These are phyloP conservation scores for Rhingia rostrata DNA, from an alignment of 2,888 invertebrate species.

Conservation along the genomic window DNA sequence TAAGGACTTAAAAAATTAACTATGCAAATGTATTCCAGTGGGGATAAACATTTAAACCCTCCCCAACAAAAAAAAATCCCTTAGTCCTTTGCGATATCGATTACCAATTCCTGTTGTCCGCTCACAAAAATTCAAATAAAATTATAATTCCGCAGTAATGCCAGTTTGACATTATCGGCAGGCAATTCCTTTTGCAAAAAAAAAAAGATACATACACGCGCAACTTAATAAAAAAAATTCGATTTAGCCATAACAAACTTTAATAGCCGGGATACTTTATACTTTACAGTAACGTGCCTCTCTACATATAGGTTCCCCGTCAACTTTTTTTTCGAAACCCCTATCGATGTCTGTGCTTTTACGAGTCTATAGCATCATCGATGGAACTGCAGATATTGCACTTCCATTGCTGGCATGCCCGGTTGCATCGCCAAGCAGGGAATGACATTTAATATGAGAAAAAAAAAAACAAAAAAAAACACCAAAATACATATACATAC, in stretches of 20 bases:
- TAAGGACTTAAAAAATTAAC: no score
- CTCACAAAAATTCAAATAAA: constrained; percentile 2
- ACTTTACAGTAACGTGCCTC: neutral
- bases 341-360: constrained; percentile 21
- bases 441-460: neutral
- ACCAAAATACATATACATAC: neutral
- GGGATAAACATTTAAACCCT: no score
- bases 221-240: neutral
- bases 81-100: neutral
- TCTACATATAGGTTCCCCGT: neutral
- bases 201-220: neutral
- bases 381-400: constrained; percentile 42
- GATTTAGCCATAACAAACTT: neutral
- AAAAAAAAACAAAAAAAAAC: neutral
- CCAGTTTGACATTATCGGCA: neutral
- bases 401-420: neutral
- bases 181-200: neutral
- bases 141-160: constrained; percentile 10
- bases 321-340: neutral
- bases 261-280: neutral
- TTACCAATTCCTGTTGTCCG: no score
- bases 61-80: no score
- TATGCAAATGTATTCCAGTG: no score
- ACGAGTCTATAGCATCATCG: constrained; percentile 25
- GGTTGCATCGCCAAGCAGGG: neutral